Conservation (phyloP, 2,888 invertebrate species). For the Drosophila nr. perissopoda region DNA sequence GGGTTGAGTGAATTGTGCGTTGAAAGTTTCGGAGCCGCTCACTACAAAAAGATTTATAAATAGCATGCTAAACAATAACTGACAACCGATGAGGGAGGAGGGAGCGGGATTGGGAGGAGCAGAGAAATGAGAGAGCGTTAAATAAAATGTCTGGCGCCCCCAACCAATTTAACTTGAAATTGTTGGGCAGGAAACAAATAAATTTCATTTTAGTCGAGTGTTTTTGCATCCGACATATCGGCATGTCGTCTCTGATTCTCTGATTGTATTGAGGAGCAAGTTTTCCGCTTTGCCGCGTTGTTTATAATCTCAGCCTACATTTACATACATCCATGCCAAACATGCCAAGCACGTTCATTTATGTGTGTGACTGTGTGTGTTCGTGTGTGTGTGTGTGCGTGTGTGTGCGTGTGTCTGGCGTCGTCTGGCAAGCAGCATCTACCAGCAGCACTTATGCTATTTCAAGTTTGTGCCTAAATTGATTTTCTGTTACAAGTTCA, state of each 20-base stretch:
- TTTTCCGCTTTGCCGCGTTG: slow-evolving; percentile 72
- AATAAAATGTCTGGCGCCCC: slow-evolving; percentile 25
- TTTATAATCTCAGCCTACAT: slow-evolving; percentile 50
- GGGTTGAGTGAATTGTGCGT: slow-evolving; percentile 21
- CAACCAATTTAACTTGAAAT: slow-evolving; percentile 50
- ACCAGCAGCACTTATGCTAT: slow-evolving; percentile 73
- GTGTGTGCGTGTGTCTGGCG: slow-evolving; percentile 9
- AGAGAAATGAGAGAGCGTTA: not conserved
- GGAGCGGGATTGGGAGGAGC: not conserved
- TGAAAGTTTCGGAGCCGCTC: slow-evolving; percentile 42
- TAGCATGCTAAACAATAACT: slow-evolving; percentile 37
- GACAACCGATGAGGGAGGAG: not conserved
- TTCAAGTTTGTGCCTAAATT: slow-evolving; percentile 72
- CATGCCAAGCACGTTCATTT: slow-evolving; percentile 41
- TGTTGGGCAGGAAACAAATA: slow-evolving; percentile 66
- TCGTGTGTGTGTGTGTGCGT: slow-evolving; percentile 4
- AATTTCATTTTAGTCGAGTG: slow-evolving; percentile 73
- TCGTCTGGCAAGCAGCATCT: slow-evolving; percentile 43
- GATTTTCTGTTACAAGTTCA: slow-evolving; percentile 75
- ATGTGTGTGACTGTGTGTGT: slow-evolving; percentile 10
- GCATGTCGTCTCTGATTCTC: slow-evolving; percentile 33
- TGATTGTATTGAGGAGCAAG: slow-evolving; percentile 67
- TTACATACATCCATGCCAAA: slow-evolving; percentile 52
- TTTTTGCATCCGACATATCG: slow-evolving; percentile 61
- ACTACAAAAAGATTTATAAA: slow-evolving; percentile 39